Percentiles rank a stretch among this genome's conserved stretches.
These are phyloP conservation scores for Podotricha telesiphe DNA, from an alignment of 2,888 invertebrate genomes.

Conservation along the genomic window DNA sequence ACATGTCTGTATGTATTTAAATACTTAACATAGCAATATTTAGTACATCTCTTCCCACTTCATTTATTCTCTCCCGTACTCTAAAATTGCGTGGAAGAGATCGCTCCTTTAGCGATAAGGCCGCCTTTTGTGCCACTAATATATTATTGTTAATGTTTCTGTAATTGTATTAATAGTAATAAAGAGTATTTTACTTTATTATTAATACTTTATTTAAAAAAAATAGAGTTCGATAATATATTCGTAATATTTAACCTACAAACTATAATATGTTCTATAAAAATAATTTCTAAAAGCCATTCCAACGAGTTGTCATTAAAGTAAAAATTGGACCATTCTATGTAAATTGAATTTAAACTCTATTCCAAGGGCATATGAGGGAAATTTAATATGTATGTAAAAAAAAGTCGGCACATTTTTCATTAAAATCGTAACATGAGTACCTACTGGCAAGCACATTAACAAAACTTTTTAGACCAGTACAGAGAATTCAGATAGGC, in stretches of 20 bases:
- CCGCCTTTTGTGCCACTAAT: too few species aligned
- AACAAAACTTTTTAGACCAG: conserved; percentile 57
- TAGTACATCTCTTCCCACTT: too few species aligned
- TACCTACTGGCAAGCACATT: conserved; percentile 57
- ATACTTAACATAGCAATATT: too few species aligned
- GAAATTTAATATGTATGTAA: neutral
- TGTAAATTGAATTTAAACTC: conserved; percentile 2
- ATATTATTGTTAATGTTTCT: too few species aligned
- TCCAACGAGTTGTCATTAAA: conserved; percentile 35
- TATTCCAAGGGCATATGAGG: neutral
- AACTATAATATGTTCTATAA: conserved; percentile 24
- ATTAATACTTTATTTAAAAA: neutral
- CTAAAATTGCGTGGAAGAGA: too few species aligned
- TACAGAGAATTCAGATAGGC: conserved; percentile 58
- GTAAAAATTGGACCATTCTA: conserved; percentile 8
- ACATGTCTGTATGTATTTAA: too few species aligned
- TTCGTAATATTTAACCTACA: neutral
- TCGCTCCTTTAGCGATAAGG: too few species aligned
- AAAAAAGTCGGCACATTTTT: conserved; percentile 38
- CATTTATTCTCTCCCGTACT: too few species aligned
- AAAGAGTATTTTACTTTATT: too few species aligned
- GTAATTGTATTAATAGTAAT: too few species aligned
- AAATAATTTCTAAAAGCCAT: conserved; percentile 33
- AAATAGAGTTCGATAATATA: neutral
- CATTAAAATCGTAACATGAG: conserved; percentile 47